Percentiles rank a stretch among this genome's conserved stretches.
Conservation (phyloP, 2,888 invertebrate species). For the Asteroscopus sphinx region DNA sequence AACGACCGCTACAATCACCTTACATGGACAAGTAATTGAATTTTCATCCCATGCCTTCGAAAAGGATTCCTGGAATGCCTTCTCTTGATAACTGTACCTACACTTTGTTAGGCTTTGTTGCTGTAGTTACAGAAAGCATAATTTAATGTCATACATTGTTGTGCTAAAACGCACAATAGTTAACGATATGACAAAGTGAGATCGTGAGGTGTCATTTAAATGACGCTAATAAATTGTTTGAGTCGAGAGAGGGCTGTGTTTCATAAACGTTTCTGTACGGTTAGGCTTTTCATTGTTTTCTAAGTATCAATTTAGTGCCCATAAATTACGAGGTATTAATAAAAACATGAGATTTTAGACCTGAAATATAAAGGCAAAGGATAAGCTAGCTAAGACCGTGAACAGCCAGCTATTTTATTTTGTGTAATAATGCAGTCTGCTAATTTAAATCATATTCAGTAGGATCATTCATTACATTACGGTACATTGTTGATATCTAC, state of each 20-base stretch:
- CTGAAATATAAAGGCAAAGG: no score
- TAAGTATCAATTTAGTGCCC: not conserved
- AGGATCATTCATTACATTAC: no score
- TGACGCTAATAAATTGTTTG: constrained; percentile 42
- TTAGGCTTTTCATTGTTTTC: constrained; percentile 26
- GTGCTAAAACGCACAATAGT: constrained; percentile 45
- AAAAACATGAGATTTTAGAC: no score
- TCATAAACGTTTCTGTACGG: constrained; percentile 17
- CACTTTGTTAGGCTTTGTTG: constrained; percentile 47
- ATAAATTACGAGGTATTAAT: not conserved
- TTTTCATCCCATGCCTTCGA: constrained; percentile 41
- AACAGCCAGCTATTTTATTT: no score
- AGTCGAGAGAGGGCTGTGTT: constrained; percentile 1
- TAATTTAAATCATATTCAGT: no score
- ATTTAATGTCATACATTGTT: constrained; percentile 48
- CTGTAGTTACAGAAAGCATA: constrained; percentile 38
- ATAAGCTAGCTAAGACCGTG: no score
- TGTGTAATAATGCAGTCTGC: no score
- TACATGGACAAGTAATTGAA: constrained; percentile 37
- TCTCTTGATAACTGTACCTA: constrained; percentile 32
- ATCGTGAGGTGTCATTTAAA: constrained; percentile 49
- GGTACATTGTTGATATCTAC: no score
- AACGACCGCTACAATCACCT: constrained; percentile 30
- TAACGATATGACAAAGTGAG: constrained; percentile 34
- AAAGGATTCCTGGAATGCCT: constrained; percentile 45